phyloP scores from a whole-genome alignment of 2,888 invertebrate species.

The Strigamia crassipes region DNA sequence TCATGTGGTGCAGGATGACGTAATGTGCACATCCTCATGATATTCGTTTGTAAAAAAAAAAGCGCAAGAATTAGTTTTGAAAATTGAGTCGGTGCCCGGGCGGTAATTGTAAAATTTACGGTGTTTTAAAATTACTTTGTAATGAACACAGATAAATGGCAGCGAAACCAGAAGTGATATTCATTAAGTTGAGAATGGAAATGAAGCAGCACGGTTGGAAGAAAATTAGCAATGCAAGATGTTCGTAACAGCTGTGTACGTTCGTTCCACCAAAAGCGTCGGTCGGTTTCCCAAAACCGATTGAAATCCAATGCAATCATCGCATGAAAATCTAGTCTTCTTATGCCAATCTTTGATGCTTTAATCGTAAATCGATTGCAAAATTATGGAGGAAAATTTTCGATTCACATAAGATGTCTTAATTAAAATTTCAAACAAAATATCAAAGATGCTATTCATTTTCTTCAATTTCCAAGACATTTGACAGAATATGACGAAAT shows the following conservation, averaged over 20 bases:
- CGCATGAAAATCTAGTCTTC: not conserved
- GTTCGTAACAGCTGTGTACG: not conserved
- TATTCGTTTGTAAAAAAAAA: not conserved
- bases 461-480: too few species aligned
- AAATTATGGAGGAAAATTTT: not conserved
- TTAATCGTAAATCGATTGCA: not conserved
- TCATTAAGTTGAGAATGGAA: not conserved
- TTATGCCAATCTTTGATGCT: not conserved
- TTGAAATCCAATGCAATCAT: not conserved
- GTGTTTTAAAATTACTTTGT: not conserved
- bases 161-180: not conserved
- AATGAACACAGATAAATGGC: not conserved
- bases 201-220: not conserved
- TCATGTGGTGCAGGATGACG: not conserved
- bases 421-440: too few species aligned
- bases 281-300: not conserved
- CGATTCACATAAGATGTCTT: not conserved
- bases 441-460: too few species aligned
- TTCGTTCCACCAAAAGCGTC: conserved; percentile 4
- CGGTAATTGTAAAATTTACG: too few species aligned
- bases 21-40: not conserved
- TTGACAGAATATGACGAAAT: too few species aligned
- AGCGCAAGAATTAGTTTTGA: too few species aligned
- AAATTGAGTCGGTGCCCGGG: too few species aligned
- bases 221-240: conserved; percentile 10